A percentile compares a stretch with the other conserved stretches of the same genome.
phyloP scores from a whole-genome alignment of 2,797 vertebrate genomes.

The Rousettus madagascariensis region DNA sequence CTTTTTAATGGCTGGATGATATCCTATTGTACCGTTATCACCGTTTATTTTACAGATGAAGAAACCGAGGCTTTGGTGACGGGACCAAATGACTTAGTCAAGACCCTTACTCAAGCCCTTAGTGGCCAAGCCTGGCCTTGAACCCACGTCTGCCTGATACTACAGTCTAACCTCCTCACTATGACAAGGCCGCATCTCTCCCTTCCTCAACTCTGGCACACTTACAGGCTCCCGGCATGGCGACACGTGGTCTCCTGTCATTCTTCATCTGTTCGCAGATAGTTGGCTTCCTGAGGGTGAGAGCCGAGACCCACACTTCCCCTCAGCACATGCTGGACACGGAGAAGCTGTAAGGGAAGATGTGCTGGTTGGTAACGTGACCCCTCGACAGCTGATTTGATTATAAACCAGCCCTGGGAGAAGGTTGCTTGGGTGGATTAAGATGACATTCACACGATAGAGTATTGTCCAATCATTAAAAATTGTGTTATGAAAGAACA shows the following conservation, averaged over 20 bases:
- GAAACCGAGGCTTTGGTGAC: too few species aligned
- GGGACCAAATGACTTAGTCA: neutral
- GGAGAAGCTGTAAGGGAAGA: neutral
- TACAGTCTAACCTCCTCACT: neutral
- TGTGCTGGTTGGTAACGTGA: too few species aligned
- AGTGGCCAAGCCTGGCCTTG: neutral
- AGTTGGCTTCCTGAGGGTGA: neutral
- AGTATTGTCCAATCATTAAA: neutral
- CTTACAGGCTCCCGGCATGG: neutral
- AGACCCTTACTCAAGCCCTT: neutral
- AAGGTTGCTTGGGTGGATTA: neutral
- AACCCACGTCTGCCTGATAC: neutral
- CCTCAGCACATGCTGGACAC: neutral
- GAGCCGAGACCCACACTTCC: neutral
- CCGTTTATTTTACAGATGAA: neutral
- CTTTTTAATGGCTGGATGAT: neutral
- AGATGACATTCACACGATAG: neutral
- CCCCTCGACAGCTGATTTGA: neutral
- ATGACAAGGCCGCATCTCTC: too few species aligned
- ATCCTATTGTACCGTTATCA: neutral
- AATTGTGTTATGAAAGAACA: neutral
- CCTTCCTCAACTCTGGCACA: neutral
- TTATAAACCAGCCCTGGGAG: neutral
- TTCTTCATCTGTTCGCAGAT: neutral
- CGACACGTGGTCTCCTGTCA: accelerated